Evolutionary conservation across 2,113 vertebrate species (phyloP), one percentile per base, ranked within the genome.

Genomic region (Ceuthmochares aereus): DNA sequence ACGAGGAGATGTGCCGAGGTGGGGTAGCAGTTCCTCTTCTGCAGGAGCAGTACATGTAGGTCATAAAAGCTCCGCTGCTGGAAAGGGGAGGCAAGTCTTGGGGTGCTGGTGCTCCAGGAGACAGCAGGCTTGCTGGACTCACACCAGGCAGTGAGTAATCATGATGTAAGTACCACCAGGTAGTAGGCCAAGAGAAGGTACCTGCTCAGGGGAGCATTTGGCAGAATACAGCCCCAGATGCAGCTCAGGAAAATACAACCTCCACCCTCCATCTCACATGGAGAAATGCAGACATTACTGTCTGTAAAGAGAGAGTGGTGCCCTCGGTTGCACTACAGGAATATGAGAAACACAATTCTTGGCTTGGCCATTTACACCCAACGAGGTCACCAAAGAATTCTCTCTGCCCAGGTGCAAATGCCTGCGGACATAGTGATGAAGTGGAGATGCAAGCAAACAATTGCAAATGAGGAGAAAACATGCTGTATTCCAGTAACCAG

Each of bases 391-490:
- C 70, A 54, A 29, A 29, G 27, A 27, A 3, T 32, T 80, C 59
- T 51, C 42, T 59, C 73, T 29, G 9, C 56, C n/a, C 58, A 27
- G 54, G 45, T 14, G 74, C 49, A 67, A 88, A 67, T n/a, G 66
- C 84, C 36, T 56, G 62, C 76, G 83, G 59, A 9, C 2, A 51
- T 23, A 30, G 47, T 11, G 26, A 37, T 1, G 34, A 55, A 47
- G 56, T 10, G 10, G 42, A 83, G 67, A 77, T 18, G 30, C 32
- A 91, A 93, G 78, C 40, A 64, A 62, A 72, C 3, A 22, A 23
- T 55, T 69, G 69, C 62, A 66, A 79, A 89, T 4, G 45, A 76
- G 72, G 26, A 54, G n/a, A 26, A 93, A 90, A 94, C 47, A n/a
- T 40, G 63, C 90, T 36, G 52, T 37, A 70, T 43, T 55, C 86